These are phyloP conservation scores for Drosophila truncata DNA, from an alignment of 1,140 invertebrate genomes.

Conservation along the genomic window DNA sequence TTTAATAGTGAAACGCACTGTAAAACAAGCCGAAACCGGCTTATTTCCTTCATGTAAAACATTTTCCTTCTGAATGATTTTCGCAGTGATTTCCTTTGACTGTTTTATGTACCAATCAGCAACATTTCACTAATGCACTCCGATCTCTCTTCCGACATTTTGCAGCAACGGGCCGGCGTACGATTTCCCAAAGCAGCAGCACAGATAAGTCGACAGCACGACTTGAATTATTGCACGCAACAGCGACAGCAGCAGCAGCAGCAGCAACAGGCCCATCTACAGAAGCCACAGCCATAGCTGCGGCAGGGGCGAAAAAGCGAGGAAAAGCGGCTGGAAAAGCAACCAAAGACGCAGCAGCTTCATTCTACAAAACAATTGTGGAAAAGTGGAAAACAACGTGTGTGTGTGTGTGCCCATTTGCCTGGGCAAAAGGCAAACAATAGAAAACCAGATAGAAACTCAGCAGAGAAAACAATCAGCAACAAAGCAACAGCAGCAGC, in stretches of 20 bases:
- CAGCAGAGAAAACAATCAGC: conserved; percentile 57
- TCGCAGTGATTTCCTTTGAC: conserved; percentile 20
- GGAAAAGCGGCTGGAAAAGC: conserved; percentile 36
- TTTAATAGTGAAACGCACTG: conserved; percentile 11
- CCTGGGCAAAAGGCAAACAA: conserved; percentile 72
- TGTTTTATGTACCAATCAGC: conserved; percentile 40
- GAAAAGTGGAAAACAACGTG: conserved; percentile 57
- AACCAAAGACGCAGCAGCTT: conserved; percentile 48
- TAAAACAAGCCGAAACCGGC: conserved; percentile 5
- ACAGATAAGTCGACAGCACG: conserved; percentile 83
- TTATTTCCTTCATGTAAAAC: conserved; percentile 7
- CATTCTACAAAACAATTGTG: conserved; percentile 77
- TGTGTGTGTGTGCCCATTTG: conserved; percentile 3
- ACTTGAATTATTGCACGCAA: conserved; percentile 84
- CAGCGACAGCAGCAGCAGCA: conserved; percentile 43
- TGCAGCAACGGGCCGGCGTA: conserved; percentile 69
- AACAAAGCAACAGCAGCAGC: conserved; percentile 49
- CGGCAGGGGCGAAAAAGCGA: conserved; percentile 40
- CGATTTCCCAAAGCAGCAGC: conserved; percentile 77
- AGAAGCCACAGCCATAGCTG: conserved; percentile 29
- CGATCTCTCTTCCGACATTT: conserved; percentile 64
- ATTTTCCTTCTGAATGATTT: conserved; percentile 41
- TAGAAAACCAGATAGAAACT: conserved; percentile 79
- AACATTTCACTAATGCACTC: conserved; percentile 61
- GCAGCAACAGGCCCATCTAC: conserved; percentile 44